Evolutionary conservation across 2,113 vertebrate species (phyloP), one percentile per base, ranked within the genome.

Genomic region (Scatophagus argus): DNA sequence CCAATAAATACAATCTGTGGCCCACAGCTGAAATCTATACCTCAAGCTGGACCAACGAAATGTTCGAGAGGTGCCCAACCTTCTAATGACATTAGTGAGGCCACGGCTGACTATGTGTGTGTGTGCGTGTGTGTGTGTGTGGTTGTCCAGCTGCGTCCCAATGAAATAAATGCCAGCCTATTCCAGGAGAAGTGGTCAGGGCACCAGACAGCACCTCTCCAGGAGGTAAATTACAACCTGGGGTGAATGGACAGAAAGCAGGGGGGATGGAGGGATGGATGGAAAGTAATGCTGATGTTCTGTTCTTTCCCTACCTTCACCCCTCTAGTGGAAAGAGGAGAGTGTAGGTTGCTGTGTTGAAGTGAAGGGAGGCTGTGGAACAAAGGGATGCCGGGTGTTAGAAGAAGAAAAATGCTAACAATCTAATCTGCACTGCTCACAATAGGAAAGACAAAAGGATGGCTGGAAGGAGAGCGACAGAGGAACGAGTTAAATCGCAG

Each of bases 111-210:
- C 31, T 38, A 27, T 66, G 31, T 62, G 64, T 41, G 25, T 47
- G 23, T 41, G 34, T 73, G 32, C 60, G 41, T 59, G 21, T 67
- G 39, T 38, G 16, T 84, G 58, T 83, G 63, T 55, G 47, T 47
- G 46, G 58, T 32, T 4, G 8, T 27, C 79, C 67, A 79, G 70
- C 84, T 74, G 73, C 9, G 54, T 54, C 74, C 65, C 72, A 73
- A 38, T 71, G 27, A 81, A 76, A 79, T 81, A 72, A 77, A 77
- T 75, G 73, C 25, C 77, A 60, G 36, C 77, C 36, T 77, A 71
- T 73, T 71, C 55, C 75, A 52, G 55, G 67, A 84, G 78, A 82
- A 88, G 92, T 89, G 93, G 91, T 91, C 84, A 91, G 43, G 6
- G 72, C 73, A 71, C 32, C 29, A 64, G 67, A 80, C 77, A 38